These are phyloP conservation scores for Vanessa cardui DNA, from an alignment of 2,888 invertebrate genomes.

Conservation along the genomic window DNA sequence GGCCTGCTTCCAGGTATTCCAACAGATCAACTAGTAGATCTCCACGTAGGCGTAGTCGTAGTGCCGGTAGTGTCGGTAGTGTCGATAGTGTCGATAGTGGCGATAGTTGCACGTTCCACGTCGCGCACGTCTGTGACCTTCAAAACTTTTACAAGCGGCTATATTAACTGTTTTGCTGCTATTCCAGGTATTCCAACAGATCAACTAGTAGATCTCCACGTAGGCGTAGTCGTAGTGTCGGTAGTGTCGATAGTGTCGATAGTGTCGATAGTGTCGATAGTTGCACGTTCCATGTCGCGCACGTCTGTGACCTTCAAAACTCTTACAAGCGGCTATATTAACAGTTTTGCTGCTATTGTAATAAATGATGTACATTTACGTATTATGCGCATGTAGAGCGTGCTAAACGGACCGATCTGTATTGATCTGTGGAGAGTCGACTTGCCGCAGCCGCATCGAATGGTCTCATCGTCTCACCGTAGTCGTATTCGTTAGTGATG, in stretches of 20 bases:
- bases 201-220: constrained; percentile 73
- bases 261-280: constrained; percentile 52
- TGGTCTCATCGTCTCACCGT: constrained; percentile 67
- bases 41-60: constrained; percentile 50
- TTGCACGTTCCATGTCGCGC: constrained; percentile 28
- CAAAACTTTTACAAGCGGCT: background rate
- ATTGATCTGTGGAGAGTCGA: constrained; percentile 3
- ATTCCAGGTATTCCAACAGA: constrained; percentile 82
- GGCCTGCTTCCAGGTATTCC: constrained; percentile 82
- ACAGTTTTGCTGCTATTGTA: constrained; percentile 33
- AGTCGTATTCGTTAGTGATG: constrained; percentile 50
- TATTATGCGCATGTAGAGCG: constrained; percentile 10
- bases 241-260: constrained; percentile 52
- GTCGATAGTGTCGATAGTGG: constrained; percentile 32
- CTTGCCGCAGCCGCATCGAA: constrained; percentile 50
- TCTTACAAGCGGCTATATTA: background rate
- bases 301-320: background rate
- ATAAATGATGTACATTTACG: background rate
- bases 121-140: background rate
- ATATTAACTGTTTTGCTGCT: constrained; percentile 1
- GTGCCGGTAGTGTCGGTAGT: constrained; percentile 53
- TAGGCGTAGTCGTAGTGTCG: constrained; percentile 43
- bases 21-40: constrained; percentile 80
- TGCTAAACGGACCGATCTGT: constrained; percentile 9
- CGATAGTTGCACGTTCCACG: constrained; percentile 38